Evolutionary conservation across 1,140 invertebrate genomes (phyloP).

Genomic region (Heliconius congener): DNA sequence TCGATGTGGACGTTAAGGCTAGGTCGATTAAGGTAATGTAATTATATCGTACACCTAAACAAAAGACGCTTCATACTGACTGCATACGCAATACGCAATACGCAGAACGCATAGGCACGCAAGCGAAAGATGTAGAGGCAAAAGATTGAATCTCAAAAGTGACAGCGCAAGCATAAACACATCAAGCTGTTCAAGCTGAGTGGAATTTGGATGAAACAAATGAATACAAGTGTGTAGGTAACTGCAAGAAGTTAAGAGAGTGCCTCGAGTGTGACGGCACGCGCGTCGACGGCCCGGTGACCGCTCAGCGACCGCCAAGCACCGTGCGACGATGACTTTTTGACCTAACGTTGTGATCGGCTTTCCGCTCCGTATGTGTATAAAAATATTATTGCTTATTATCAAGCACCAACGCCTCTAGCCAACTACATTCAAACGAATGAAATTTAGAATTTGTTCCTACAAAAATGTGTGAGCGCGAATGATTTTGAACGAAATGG

Average conservation of each 20-base stretch:
- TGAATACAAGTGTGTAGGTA: slow-evolving; percentile 36
- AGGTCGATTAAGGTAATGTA: slow-evolving; percentile 63
- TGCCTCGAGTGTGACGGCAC: slow-evolving; percentile 51
- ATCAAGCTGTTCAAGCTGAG: slow-evolving; percentile 60
- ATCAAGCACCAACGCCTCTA: slow-evolving; percentile 79
- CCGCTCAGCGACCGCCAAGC: slow-evolving; percentile 46
- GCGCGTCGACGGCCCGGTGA: slow-evolving; percentile 57
- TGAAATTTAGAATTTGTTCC: slow-evolving; percentile 72
- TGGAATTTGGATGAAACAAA: slow-evolving; percentile 81
- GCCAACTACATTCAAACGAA: slow-evolving; percentile 64
- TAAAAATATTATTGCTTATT: slow-evolving; percentile 81
- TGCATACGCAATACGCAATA: slow-evolving; percentile 53
- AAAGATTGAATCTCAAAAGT: slow-evolving; percentile 58
- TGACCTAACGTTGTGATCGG: slow-evolving; percentile 58
- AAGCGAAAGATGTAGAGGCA: slow-evolving; percentile 79
- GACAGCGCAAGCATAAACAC: slow-evolving; percentile 51
- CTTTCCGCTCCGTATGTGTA: slow-evolving; percentile 68
- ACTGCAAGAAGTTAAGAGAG: slow-evolving; percentile 48
- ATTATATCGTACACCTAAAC: slow-evolving; percentile 70
- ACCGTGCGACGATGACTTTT: slow-evolving; percentile 60
- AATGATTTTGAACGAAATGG: slow-evolving; percentile 52
- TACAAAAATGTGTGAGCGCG: slow-evolving; percentile 68
- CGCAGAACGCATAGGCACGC: slow-evolving; percentile 73
- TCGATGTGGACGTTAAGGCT: slow-evolving; percentile 80
- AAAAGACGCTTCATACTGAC: slow-evolving; percentile 48